Conservation (phyloP, 2,888 invertebrate genomes). For the Coleophora flavipennella region DNA sequence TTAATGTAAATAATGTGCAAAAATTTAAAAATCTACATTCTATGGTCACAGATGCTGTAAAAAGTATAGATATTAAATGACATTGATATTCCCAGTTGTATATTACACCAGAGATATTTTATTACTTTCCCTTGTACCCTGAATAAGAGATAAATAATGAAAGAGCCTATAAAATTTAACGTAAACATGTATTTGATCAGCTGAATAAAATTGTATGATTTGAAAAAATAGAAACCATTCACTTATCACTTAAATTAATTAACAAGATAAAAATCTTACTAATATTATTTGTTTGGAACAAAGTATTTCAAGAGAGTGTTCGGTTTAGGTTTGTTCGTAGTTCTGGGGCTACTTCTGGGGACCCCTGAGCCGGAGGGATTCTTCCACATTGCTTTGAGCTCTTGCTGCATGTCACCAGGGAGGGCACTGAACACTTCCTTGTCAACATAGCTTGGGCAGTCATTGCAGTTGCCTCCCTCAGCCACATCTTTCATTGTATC, state of each 20-base stretch:
- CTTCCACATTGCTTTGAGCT: slow-evolving; percentile 79
- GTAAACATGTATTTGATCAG: slow-evolving; percentile 72
- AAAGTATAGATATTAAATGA: slow-evolving; percentile 70
- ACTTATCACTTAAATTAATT: slow-evolving; percentile 68
- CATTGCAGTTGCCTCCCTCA: slow-evolving; percentile 52
- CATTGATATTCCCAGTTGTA: slow-evolving; percentile 60
- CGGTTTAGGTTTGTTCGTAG: slow-evolving; percentile 68
- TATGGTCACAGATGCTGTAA: slow-evolving; percentile 76
- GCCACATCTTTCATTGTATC: slow-evolving; percentile 52
- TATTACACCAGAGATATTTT: slow-evolving; percentile 11
- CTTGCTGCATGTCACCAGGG: slow-evolving; percentile 80
- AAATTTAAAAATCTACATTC: slow-evolving; percentile 73
- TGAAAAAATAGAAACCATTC: slow-evolving; percentile 73
- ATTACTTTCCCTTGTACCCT: not conserved
- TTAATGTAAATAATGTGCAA: slow-evolving; percentile 70
- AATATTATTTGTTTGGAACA: slow-evolving; percentile 77
- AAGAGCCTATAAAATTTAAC: slow-evolving; percentile 45
- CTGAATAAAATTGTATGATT: slow-evolving; percentile 70
- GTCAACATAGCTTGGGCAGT: slow-evolving; percentile 79
- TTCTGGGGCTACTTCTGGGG: slow-evolving; percentile 57
- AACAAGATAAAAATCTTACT: slow-evolving; percentile 64
- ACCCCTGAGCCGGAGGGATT: slow-evolving; percentile 57
- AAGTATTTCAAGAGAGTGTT: slow-evolving; percentile 80
- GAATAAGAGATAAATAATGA: slow-evolving; percentile 8
- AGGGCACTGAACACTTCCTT: slow-evolving; percentile 79